A percentile compares a stretch with the other conserved stretches of the same genome.
phyloP scores from a whole-genome alignment of 2,888 invertebrate species.

The Diarsia dahlii region DNA sequence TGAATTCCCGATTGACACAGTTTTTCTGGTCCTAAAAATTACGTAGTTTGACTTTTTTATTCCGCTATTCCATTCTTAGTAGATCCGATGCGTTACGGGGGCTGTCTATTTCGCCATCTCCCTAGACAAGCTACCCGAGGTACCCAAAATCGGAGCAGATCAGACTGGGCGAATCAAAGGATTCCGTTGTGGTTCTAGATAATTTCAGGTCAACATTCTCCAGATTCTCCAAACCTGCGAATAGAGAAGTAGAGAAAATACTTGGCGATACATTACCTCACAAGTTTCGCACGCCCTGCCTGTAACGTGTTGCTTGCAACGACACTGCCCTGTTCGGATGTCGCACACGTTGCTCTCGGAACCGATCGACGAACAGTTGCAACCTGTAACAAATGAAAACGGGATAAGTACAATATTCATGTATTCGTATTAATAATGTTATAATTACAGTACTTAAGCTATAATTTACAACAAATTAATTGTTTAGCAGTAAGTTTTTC shows the following conservation, averaged over 20 bases:
- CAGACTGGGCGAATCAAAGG: too few species aligned
- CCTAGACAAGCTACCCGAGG: too few species aligned
- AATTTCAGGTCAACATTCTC: too few species aligned
- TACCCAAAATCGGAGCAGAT: too few species aligned
- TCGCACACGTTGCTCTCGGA: slow-evolving; percentile 93
- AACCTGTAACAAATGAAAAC: slow-evolving; percentile 92
- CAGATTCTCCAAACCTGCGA: too few species aligned
- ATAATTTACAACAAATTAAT: too few species aligned
- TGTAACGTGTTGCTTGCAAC: slow-evolving; percentile 93
- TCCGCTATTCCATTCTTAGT: too few species aligned
- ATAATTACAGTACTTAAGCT: too few species aligned
- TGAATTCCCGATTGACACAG: not conserved
- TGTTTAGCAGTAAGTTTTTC: too few species aligned
- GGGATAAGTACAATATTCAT: not conserved
- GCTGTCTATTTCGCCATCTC: too few species aligned
- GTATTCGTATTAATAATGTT: not conserved
- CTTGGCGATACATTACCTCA: slow-evolving; percentile 87
- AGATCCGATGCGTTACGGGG: too few species aligned
- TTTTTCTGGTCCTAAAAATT: not conserved
- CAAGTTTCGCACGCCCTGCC: slow-evolving; percentile 95
- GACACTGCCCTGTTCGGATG: slow-evolving; percentile 94
- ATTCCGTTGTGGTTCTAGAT: too few species aligned
- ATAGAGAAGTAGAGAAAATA: not conserved
- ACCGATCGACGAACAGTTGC: slow-evolving; percentile 95
- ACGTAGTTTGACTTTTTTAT: not conserved